Evolutionary conservation across 2,113 vertebrate species (phyloP), one percentile per base, ranked within the genome.

Genomic region (Ondatra zibethicus): DNA sequence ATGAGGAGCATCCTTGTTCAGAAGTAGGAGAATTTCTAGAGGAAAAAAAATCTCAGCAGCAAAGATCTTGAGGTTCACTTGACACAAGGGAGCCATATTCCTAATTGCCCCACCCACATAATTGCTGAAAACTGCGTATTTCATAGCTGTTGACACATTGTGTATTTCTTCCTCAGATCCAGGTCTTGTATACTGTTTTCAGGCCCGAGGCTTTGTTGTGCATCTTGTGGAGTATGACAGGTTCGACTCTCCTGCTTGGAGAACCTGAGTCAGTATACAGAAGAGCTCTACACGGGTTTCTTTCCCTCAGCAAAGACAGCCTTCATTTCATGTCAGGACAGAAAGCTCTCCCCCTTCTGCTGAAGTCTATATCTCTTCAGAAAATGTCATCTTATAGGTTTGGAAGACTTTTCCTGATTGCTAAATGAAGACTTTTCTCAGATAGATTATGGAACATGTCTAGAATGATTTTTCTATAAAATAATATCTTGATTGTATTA

Each of bases 401-500:
- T 92, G 25, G 91, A 13, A 75, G 39, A 78, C 52, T 6, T 97
- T 92, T 80, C 33, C 16, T 94, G 45, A 61, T 68, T 91, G 45
- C 19, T 82, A 89, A 90, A 92, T 92, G 63, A 95, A 91, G 52
- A 77, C 27, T 89, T 52, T 78, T 91, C 4, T 76, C 29, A 42
- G 89, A 68, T 39, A 81, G 3, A 55, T 8, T 50, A 61, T 7
- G 7, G 63, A 76, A 17, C 58, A 19, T 39, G 55, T 42, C 3
- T n/a, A 17, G 3, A 91, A 58, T 89, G 88, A n/a, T 14, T 65
- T 82, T 89, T 93, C 27, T 85, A 9, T 66, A 47, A 65, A 47
- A 21, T 75, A 72, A 3, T 88, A 1, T 80, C 47, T 90, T 94
- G 58, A 89, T 23, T 31, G 33, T 61, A 77, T 92, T 91, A 88